Evolutionary conservation across 1,140 invertebrate species (phyloP).

Genomic region (Cotesia glomerata): DNA sequence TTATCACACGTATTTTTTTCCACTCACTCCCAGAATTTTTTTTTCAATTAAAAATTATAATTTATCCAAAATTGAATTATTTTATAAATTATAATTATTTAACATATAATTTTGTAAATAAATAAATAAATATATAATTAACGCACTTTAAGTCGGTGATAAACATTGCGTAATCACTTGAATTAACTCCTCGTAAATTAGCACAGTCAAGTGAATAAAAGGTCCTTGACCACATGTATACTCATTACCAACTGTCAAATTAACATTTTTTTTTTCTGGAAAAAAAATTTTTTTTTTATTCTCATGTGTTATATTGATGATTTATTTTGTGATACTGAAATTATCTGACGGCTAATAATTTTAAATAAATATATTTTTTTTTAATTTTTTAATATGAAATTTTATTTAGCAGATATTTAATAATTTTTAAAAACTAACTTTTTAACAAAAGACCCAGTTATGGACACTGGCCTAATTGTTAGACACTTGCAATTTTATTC

Average conservation of each 20-base stretch:
- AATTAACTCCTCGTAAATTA: not conserved
- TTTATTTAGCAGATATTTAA: too few relatives aligned
- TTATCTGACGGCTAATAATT: too few relatives aligned
- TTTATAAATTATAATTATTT: not conserved
- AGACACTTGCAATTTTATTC: too few relatives aligned
- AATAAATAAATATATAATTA: not conserved
- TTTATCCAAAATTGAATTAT: not conserved
- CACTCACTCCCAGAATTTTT: not conserved
- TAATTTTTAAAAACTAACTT: too few relatives aligned
- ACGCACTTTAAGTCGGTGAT: conserved; percentile 9
- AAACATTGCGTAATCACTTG: conserved; percentile 13
- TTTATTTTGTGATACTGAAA: too few relatives aligned
- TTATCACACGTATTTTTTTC: not conserved
- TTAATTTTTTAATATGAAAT: too few relatives aligned
- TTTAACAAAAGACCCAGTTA: too few relatives aligned
- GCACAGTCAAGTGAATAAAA: not conserved
- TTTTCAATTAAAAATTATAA: too few relatives aligned
- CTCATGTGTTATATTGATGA: too few relatives aligned
- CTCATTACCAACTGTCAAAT: not conserved
- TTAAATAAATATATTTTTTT: too few relatives aligned
- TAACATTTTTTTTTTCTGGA: conserved; percentile 26
- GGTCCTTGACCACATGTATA: conserved; percentile 18
- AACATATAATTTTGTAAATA: not conserved
- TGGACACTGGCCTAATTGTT: too few relatives aligned
- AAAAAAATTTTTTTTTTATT: not conserved